Percentiles rank a stretch among this genome's conserved stretches.
These are phyloP conservation scores for Todus mexicanus DNA, from an alignment of 2,797 vertebrate species.

Conservation along the genomic window DNA sequence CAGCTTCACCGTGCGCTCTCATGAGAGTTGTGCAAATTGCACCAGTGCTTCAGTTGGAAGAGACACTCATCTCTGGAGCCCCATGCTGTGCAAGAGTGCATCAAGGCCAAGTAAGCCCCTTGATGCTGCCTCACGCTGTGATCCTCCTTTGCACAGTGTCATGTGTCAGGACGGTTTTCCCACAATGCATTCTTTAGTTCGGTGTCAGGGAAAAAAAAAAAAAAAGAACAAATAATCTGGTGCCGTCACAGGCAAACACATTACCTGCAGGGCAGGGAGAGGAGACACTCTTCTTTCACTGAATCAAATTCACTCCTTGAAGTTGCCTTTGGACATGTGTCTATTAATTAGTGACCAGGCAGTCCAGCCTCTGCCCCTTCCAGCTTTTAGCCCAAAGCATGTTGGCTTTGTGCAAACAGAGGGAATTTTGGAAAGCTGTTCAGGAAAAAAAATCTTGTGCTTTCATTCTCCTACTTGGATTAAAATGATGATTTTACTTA, in stretches of 20 bases:
- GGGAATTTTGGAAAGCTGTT: neutral
- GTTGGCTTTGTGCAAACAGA: neutral
- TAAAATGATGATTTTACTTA: neutral
- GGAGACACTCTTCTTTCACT: constrained; percentile 23
- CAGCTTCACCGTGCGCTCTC: constrained; percentile 72
- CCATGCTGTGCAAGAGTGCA: constrained; percentile 82
- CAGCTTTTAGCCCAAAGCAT: neutral
- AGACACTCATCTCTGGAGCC: constrained; percentile 77
- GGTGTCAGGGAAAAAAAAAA: constrained; percentile 61
- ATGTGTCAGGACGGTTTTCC: constrained; percentile 81
- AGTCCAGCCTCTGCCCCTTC: neutral
- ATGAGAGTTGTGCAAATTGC: constrained; percentile 80
- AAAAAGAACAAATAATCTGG: constrained; percentile 76
- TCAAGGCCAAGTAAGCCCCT: constrained; percentile 84
- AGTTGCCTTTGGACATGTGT: neutral
- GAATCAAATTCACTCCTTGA: constrained; percentile 23
- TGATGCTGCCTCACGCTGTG: constrained; percentile 82
- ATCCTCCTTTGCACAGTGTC: constrained; percentile 81
- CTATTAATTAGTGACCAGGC: neutral
- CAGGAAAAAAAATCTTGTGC: neutral
- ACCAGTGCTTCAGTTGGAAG: constrained; percentile 77
- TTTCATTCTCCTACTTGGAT: neutral
- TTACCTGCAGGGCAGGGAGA: constrained; percentile 72
- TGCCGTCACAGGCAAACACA: constrained; percentile 72
- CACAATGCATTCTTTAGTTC: constrained; percentile 85